Evolutionary conservation across 1,140 invertebrate species (phyloP), one percentile per base, ranked within the genome.

Genomic region (Zaprionus capensis): DNA sequence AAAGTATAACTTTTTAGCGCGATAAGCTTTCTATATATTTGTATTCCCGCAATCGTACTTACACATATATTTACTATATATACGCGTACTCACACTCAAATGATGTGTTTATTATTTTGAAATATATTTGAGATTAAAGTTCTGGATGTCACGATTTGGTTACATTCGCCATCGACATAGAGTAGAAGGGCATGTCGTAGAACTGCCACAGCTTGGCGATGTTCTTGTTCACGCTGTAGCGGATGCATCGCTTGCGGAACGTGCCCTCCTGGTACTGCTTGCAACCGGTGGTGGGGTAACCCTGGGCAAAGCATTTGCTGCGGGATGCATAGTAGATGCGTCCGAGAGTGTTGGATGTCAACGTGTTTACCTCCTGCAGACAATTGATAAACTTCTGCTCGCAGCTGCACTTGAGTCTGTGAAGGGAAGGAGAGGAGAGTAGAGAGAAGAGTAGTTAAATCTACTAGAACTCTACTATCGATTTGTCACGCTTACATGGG

Each of bases 381-480:
- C 96, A 97, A 57, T 94, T 90, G 58, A 95, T 94, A 84, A 97
- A 97, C 71, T 93, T 92, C 58, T 95, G 93, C 85, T 97, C 96
- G 86, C 96, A 97, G 7, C 93, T 91, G 78, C 96, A 97, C 77
- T 94, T 94, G 17, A 96, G 92, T 73, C 83, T 87, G 41, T 38
- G 1, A 51, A 46, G 11, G 4, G 2, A 44, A 41, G 11, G 41
- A 6, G 7, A 17, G 3, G n/a, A 46, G 41, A 7, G 15, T 26
- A 26, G 0, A 38, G 5, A 15, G 36, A 38, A 38, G 14, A 14
- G 2, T 11, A n/a, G 7, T 46, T n/a, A 6, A 7, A 57, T 2
- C 2, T 36, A 22, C 64, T 1, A 38, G 20, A 69, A 53, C 31
- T 38, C 61, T 24, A 12, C 36, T 80, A 84, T 49, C 56, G 95